Evolutionary conservation across 2,888 invertebrate species (phyloP).

Genomic region (Eupsilia transversa): DNA sequence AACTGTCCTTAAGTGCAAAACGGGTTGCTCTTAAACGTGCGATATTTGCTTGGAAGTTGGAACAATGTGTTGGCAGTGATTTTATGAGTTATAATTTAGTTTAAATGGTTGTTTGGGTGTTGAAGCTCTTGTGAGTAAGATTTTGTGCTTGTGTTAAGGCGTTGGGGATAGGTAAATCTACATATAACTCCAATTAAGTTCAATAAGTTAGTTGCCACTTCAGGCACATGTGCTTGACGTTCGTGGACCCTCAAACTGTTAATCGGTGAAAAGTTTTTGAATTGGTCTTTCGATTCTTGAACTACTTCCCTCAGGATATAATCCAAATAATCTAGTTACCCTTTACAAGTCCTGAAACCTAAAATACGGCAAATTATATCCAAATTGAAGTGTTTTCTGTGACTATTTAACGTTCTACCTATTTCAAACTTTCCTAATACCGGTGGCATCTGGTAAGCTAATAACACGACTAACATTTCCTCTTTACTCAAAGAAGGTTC

Average conservation of each 20-base stretch:
- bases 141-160: background rate
- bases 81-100: slow-evolving; percentile 26
- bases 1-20: slow-evolving; percentile 47
- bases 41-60: slow-evolving; percentile 32
- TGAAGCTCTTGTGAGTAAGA: background rate
- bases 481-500: slow-evolving; percentile 39
- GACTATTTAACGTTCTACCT: background rate
- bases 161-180: background rate
- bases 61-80: slow-evolving; percentile 19
- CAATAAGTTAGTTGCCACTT: too few species aligned
- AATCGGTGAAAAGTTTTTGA: too few species aligned
- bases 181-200: too few species aligned
- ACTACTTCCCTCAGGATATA: too few species aligned
- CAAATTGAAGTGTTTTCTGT: background rate
- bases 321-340: too few species aligned
- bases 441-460: slow-evolving; percentile 62
- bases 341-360: too few species aligned
- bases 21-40: slow-evolving; percentile 36
- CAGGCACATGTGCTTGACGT: too few species aligned
- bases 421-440: slow-evolving; percentile 5
- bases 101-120: slow-evolving; percentile 2
- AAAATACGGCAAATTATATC: too few species aligned
- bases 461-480: slow-evolving; percentile 14
- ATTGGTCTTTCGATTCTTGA: too few species aligned
- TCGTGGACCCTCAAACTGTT: too few species aligned